Percentiles rank a stretch among this genome's conserved stretches.
Evolutionary conservation across 2,797 vertebrate species (phyloP).

Genomic region (Myotis findleyi): DNA sequence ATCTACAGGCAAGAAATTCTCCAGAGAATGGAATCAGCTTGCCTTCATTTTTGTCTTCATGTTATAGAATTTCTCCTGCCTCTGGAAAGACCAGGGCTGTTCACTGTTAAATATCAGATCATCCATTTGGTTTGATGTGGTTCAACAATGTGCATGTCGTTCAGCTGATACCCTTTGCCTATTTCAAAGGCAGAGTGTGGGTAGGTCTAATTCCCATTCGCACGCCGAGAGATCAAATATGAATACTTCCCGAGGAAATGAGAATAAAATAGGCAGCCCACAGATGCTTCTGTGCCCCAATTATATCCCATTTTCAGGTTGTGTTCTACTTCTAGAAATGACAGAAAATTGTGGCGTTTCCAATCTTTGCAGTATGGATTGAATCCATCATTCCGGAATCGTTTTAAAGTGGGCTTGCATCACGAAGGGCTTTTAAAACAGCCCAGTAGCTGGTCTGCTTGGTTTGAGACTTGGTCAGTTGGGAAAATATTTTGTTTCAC

Average conservation of each 20-base stretch:
- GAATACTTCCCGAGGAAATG: constrained; percentile 79
- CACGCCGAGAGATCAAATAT: constrained; percentile 77
- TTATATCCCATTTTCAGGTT: constrained; percentile 76
- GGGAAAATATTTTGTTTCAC: constrained; percentile 39
- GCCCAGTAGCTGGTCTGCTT: neutral
- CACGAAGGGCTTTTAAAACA: constrained; percentile 46
- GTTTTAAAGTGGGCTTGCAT: constrained; percentile 56
- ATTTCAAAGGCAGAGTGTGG: constrained; percentile 68
- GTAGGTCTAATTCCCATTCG: constrained; percentile 78
- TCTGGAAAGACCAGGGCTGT: neutral
- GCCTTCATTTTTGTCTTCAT: neutral
- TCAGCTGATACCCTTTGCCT: constrained; percentile 72
- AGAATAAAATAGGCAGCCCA: constrained; percentile 76
- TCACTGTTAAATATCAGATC: constrained; percentile 25
- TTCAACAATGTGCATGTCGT: constrained; percentile 59
- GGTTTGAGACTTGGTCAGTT: constrained; percentile 34
- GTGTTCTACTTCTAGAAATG: constrained; percentile 71
- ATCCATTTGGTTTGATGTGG: neutral
- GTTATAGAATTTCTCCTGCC: neutral
- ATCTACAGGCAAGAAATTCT: neutral
- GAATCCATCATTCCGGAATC: constrained; percentile 58
- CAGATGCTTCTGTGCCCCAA: constrained; percentile 71
- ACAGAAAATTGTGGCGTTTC: constrained; percentile 56
- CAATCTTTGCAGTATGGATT: constrained; percentile 54
- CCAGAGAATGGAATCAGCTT: neutral